These are phyloP conservation scores for Smutsia gigantea DNA, from an alignment of 2,797 vertebrate species.

Conservation along the genomic window DNA sequence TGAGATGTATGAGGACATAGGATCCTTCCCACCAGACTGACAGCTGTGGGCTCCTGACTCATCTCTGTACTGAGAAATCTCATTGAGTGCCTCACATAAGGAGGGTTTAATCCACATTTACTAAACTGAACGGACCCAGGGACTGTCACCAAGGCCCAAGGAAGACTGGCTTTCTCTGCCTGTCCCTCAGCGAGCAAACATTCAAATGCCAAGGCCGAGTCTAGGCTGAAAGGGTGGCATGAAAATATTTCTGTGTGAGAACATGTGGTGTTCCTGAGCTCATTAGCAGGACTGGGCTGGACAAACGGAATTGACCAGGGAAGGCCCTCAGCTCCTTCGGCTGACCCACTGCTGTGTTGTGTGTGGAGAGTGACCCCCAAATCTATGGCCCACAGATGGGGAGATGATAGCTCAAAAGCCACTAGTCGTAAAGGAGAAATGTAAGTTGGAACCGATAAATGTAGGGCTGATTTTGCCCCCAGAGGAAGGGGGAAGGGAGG, in stretches of 20 bases:
- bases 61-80: neutral
- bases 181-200: neutral
- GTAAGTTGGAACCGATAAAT: neutral
- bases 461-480: neutral
- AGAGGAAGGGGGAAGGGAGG: no score
- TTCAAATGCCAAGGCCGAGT: neutral
- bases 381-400: neutral
- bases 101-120: neutral
- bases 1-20: neutral
- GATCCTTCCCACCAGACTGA: neutral
- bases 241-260: neutral
- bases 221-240: neutral
- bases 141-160: neutral
- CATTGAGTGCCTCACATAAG: neutral
- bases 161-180: neutral
- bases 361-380: neutral
- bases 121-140: neutral
- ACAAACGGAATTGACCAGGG: rapidly evolving
- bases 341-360: neutral
- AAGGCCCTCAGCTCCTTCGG: rapidly evolving
- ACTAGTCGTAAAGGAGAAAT: neutral
- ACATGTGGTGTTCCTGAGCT: neutral
- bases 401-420: neutral
- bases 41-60: neutral
- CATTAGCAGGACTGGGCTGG: neutral